Conservation (phyloP, 2,888 invertebrate genomes). For the Brenthis ino region DNA sequence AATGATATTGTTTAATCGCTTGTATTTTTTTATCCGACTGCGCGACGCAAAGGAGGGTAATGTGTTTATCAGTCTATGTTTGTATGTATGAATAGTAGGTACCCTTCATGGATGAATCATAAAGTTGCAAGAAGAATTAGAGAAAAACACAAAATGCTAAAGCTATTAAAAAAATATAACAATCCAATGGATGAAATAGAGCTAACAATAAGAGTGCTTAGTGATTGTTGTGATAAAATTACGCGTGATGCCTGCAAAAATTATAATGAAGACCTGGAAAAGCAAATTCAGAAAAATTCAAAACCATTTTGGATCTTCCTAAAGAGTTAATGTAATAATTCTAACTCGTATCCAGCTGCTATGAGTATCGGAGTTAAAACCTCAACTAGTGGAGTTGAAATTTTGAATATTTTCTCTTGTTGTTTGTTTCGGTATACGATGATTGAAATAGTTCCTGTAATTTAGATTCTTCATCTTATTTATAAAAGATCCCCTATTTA, state of each 20-base stretch:
- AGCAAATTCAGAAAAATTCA: background rate
- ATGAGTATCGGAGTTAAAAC: background rate
- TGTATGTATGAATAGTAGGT: too few species aligned
- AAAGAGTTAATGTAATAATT: background rate
- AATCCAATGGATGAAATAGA: constrained; percentile 7
- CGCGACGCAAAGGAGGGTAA: too few species aligned
- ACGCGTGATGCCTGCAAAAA: constrained; percentile 4
- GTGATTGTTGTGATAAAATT: constrained; percentile 5
- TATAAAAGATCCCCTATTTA: background rate
- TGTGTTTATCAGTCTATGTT: too few species aligned
- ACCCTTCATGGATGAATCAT: too few species aligned
- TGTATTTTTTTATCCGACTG: too few species aligned
- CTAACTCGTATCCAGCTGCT: constrained; percentile 1
- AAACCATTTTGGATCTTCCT: background rate
- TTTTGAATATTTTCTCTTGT: too few species aligned
- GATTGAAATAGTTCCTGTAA: background rate
- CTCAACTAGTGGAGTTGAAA: too few species aligned
- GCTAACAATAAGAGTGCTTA: background rate
- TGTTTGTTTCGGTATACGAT: background rate
- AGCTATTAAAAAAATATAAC: constrained; percentile 1
- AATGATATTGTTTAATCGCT: too few species aligned
- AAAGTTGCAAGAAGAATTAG: too few species aligned
- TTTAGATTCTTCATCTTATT: background rate
- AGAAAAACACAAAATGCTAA: too few species aligned
- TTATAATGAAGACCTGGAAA: constrained; percentile 3